Percentiles rank a stretch among this genome's conserved stretches.
These are phyloP conservation scores for Beroe forskalii DNA, from an alignment of 37 sponge, comb jelly and placozoan species.

Conservation along the genomic window DNA sequence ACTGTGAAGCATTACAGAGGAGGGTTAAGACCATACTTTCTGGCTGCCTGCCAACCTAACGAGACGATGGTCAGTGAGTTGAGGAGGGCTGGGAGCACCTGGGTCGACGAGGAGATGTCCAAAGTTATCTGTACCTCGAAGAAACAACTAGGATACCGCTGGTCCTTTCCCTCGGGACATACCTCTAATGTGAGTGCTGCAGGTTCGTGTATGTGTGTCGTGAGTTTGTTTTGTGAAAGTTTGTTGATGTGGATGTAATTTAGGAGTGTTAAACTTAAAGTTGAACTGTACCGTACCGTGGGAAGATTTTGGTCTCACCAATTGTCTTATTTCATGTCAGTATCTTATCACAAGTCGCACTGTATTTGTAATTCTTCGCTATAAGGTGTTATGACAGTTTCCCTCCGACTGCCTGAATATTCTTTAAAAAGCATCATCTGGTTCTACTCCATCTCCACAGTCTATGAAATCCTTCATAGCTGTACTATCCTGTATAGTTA, in stretches of 20 bases:
- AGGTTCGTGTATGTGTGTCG: not conserved
- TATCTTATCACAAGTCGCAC: too few relatives aligned
- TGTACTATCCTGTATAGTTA: too few relatives aligned
- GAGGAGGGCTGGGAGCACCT: not conserved
- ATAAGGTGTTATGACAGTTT: too few relatives aligned
- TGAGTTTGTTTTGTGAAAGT: not conserved
- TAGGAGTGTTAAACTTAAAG: not conserved
- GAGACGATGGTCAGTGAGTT: not conserved
- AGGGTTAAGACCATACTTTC: not conserved
- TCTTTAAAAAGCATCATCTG: too few relatives aligned
- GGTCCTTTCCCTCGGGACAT: constrained; percentile 50
- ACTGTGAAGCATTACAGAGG: not conserved
- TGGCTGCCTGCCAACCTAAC: not conserved
- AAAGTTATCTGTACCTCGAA: not conserved
- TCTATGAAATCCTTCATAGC: too few relatives aligned
- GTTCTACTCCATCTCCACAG: too few relatives aligned
- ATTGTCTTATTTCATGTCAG: too few relatives aligned
- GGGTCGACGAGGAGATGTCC: not conserved
- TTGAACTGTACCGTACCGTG: too few relatives aligned
- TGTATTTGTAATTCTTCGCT: too few relatives aligned
- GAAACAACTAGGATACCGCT: not conserved
- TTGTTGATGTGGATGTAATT: not conserved
- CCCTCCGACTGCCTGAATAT: too few relatives aligned
- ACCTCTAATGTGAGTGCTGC: not conserved
- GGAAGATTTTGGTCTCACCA: too few relatives aligned